Conservation (phyloP, 2,888 invertebrate species). For the Beris chalybata region DNA sequence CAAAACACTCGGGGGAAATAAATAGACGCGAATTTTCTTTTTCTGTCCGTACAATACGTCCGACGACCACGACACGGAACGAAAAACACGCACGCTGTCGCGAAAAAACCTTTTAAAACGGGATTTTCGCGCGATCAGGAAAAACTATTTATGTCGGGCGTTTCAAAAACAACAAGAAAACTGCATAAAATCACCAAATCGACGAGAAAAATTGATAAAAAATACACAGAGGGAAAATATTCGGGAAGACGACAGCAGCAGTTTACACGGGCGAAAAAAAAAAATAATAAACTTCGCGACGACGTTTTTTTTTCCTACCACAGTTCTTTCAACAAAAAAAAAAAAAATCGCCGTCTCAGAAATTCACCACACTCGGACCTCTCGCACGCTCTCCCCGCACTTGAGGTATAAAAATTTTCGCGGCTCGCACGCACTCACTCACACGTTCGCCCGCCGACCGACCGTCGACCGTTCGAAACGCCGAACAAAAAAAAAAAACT, state of each 20-base stretch:
- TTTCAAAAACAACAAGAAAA: too few species aligned
- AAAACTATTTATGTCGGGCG: too few species aligned
- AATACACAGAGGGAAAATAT: conserved; percentile 21
- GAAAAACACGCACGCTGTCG: too few species aligned
- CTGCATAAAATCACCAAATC: too few species aligned
- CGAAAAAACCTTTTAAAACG: too few species aligned
- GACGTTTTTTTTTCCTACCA: conserved; percentile 26
- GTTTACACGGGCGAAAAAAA: conserved; percentile 11
- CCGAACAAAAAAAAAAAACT: too few species aligned
- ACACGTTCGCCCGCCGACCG: not conserved
- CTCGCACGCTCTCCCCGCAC: not conserved
- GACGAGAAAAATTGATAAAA: conserved; percentile 10
- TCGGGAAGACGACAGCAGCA: conserved; percentile 17
- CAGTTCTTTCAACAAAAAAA: not conserved
- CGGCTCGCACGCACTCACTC: not conserved
- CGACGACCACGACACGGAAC: too few species aligned
- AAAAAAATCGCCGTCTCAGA: conserved; percentile 2
- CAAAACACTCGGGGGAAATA: too few species aligned
- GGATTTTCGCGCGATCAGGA: too few species aligned
- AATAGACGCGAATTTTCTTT: too few species aligned
- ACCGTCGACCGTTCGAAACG: conserved; percentile 16
- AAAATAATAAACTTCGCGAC: conserved; percentile 30
- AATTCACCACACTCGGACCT: conserved; percentile 20
- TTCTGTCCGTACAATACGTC: too few species aligned
- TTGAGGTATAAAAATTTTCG: too few species aligned